Evolutionary conservation across 2,888 invertebrate genomes (phyloP).

Genomic region (Ctenicera cuprea): DNA sequence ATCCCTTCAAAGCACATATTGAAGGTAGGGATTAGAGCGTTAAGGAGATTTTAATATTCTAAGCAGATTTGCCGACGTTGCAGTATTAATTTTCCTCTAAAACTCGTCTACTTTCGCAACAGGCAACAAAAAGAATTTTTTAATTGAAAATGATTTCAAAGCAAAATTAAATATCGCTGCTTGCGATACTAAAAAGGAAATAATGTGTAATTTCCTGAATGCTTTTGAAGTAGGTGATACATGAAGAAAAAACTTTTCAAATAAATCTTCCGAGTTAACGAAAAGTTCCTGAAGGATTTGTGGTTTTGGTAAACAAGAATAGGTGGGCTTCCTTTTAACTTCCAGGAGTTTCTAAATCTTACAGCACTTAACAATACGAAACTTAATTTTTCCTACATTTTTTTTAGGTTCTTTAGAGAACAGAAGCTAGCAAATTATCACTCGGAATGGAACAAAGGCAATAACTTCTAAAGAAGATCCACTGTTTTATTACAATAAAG

Average conservation of each 20-base stretch:
- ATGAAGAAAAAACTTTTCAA: background rate
- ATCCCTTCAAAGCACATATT: constrained; percentile 29
- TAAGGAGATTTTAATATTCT: constrained; percentile 4
- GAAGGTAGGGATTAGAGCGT: background rate
- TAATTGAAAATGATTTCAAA: no score
- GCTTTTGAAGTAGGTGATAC: background rate
- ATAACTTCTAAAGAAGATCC: background rate
- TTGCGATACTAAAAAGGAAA: background rate
- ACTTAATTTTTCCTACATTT: no score
- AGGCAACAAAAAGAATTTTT: no score
- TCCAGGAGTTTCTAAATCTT: no score
- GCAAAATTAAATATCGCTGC: no score
- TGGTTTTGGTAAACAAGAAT: constrained; percentile 9
- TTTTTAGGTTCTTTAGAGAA: no score
- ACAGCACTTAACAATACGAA: no score
- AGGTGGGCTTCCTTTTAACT: background rate
- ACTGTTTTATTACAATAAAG: constrained; percentile 11
- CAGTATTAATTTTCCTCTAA: no score
- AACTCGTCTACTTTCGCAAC: no score
- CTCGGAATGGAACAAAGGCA: no score
- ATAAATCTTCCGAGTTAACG: background rate
- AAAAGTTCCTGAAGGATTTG: constrained; percentile 14
- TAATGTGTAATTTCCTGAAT: background rate
- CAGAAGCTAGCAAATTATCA: no score
- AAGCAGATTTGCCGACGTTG: background rate